phyloP scores from a whole-genome alignment of 2,113 vertebrate genomes.

The Crotalus horridus region DNA sequence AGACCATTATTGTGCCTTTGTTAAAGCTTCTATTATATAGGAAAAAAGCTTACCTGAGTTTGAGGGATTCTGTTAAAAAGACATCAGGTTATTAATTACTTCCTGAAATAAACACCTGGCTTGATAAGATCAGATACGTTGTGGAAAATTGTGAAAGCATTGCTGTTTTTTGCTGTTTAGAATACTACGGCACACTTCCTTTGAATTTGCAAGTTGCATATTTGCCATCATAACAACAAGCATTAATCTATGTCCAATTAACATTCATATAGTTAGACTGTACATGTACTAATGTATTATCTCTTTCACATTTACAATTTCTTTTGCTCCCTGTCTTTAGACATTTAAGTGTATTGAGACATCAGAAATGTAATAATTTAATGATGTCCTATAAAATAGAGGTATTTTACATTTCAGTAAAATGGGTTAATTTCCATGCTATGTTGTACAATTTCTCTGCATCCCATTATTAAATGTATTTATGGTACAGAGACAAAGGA shows the following conservation, averaged over 20 bases:
- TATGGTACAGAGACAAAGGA: neutral
- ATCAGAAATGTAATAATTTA: neutral
- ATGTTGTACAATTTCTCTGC: neutral
- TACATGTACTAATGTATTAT: neutral
- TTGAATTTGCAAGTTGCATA: neutral
- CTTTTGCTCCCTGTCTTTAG: neutral
- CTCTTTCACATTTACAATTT: neutral
- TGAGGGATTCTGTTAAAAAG: neutral
- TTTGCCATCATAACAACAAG: neutral
- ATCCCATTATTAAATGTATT: neutral
- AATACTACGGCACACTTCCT: neutral
- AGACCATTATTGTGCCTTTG: neutral
- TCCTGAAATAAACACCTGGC: neutral
- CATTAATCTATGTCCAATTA: neutral
- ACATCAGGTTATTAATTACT: neutral
- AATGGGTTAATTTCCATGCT: too few species aligned
- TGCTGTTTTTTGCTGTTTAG: neutral
- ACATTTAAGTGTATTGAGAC: neutral
- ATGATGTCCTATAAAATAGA: neutral
- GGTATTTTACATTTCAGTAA: neutral
- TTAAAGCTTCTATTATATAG: too few species aligned
- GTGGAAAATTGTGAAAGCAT: neutral
- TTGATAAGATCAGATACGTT: neutral
- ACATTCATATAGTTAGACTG: neutral
- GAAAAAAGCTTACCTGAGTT: too few species aligned